A percentile compares a stretch with the other conserved stretches of the same genome.
These are phyloP conservation scores for Caenorhabditis sp. DNA, from an alignment of 2,888 invertebrate genomes.

Conservation along the genomic window DNA sequence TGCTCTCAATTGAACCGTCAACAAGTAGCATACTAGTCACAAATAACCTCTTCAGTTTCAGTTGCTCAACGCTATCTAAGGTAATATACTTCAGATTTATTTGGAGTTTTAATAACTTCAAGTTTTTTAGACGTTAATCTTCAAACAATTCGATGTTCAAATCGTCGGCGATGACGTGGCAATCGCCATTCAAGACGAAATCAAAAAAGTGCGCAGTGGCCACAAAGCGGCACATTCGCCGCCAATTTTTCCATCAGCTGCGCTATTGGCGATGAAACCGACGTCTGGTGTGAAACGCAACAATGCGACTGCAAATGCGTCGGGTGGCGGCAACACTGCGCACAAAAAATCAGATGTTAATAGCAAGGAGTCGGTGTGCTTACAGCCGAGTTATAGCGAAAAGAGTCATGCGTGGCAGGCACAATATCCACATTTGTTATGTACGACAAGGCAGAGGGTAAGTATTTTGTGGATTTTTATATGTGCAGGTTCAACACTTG, in stretches of 20 bases:
- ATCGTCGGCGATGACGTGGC: conserved; percentile 55
- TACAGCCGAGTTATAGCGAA: conserved; percentile 47
- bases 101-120: too few species aligned
- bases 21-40: conserved; percentile 66
- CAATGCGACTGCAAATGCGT: conserved; percentile 56
- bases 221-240: background rate
- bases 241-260: conserved; percentile 51
- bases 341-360: conserved; percentile 70
- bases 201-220: conserved; percentile 10
- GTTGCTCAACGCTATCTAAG: conserved; percentile 28
- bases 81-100: too few species aligned
- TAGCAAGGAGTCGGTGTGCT: conserved; percentile 54
- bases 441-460: conserved; percentile 69
- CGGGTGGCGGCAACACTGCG: conserved; percentile 57
- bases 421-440: conserved; percentile 68
- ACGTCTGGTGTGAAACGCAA: conserved; percentile 66
- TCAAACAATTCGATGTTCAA: conserved; percentile 48
- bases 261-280: conserved; percentile 68
- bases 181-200: conserved; percentile 42
- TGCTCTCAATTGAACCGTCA: conserved; percentile 61
- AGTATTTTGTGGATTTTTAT: conserved; percentile 6
- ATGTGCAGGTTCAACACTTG: background rate
- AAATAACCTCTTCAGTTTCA: conserved; percentile 64
- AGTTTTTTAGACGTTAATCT: conserved; percentile 37
- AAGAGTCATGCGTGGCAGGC: conserved; percentile 59